A percentile compares a stretch with the other conserved stretches of the same genome.
These are phyloP conservation scores for Clostera curtula DNA, from an alignment of 2,888 invertebrate genomes.

Conservation along the genomic window DNA sequence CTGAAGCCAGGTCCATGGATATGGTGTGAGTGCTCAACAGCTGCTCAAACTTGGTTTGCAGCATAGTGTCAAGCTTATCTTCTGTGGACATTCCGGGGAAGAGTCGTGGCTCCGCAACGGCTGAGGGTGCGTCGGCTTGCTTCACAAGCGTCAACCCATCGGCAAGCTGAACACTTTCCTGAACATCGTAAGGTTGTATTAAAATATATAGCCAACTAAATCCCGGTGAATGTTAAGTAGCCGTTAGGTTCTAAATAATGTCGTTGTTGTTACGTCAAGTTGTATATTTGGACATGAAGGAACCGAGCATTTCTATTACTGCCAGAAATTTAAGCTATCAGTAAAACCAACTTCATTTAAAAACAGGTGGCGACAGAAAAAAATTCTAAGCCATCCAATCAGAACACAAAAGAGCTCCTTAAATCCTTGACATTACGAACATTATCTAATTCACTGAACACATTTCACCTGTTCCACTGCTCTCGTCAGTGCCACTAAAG, in stretches of 20 bases:
- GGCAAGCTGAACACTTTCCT: slow-evolving; percentile 76
- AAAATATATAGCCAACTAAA: no score
- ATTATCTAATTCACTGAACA: slow-evolving; percentile 13
- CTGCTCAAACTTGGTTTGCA: slow-evolving; percentile 72
- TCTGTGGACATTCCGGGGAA: slow-evolving; percentile 71
- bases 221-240: no score
- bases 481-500: slow-evolving; percentile 72
- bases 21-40: slow-evolving; percentile 79
- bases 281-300: no score
- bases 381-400: no score
- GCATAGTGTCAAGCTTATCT: slow-evolving; percentile 71
- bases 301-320: no score
- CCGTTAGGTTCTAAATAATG: no score
- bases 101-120: slow-evolving; percentile 73
- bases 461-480: slow-evolving; percentile 74
- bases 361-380: no score
- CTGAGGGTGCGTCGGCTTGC: slow-evolving; percentile 70
- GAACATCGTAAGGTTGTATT: slow-evolving; percentile 40
- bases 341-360: no score
- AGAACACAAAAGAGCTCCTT: no score
- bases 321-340: no score
- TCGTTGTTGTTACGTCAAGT: no score
- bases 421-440: no score
- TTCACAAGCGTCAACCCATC: slow-evolving; percentile 77
- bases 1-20: slow-evolving; percentile 75